Evolutionary conservation across 2,888 invertebrate species (phyloP).

Genomic region (Lagria hirta): DNA sequence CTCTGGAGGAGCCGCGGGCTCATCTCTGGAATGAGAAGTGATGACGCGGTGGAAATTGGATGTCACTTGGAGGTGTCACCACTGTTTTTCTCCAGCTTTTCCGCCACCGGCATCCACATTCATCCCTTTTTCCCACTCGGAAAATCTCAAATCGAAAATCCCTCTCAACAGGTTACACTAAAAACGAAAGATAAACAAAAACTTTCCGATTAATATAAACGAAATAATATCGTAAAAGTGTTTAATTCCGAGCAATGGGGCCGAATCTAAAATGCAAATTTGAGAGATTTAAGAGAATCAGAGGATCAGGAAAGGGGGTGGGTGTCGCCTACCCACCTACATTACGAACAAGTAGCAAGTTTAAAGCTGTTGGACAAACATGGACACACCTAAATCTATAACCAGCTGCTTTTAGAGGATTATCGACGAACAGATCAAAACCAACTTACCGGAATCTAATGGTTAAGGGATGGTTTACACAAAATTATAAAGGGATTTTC

Average conservation of each 20-base stretch:
- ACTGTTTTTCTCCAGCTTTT: slow-evolving; percentile 52
- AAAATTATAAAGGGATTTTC: no score
- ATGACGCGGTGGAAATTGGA: slow-evolving; percentile 57
- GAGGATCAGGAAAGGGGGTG: no score
- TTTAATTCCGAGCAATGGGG: slow-evolving; percentile 52
- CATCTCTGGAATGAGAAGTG: slow-evolving; percentile 40
- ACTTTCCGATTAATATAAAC: slow-evolving; percentile 50
- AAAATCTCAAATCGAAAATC: no score
- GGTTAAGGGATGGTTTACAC: slow-evolving; percentile 40
- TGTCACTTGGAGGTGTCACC: slow-evolving; percentile 57
- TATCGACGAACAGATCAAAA: slow-evolving; percentile 53
- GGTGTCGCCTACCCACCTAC: slow-evolving; percentile 44
- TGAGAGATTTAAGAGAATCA: slow-evolving; percentile 42
- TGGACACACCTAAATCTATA: slow-evolving; percentile 56
- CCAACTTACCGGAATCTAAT: slow-evolving; percentile 50
- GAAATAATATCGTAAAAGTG: slow-evolving; percentile 53
- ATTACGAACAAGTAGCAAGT: slow-evolving; percentile 47
- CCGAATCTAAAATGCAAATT: slow-evolving; percentile 56
- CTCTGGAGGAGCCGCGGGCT: slow-evolving; percentile 34
- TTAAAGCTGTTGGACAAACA: slow-evolving; percentile 56
- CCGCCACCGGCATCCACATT: no score
- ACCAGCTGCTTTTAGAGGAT: slow-evolving; percentile 52
- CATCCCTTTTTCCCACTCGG: no score
- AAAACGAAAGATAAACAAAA: slow-evolving; percentile 49
- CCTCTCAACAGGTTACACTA: no score